phyloP scores from a whole-genome alignment of 2,888 invertebrate species.

The Hirtodrosophila cameraria region DNA sequence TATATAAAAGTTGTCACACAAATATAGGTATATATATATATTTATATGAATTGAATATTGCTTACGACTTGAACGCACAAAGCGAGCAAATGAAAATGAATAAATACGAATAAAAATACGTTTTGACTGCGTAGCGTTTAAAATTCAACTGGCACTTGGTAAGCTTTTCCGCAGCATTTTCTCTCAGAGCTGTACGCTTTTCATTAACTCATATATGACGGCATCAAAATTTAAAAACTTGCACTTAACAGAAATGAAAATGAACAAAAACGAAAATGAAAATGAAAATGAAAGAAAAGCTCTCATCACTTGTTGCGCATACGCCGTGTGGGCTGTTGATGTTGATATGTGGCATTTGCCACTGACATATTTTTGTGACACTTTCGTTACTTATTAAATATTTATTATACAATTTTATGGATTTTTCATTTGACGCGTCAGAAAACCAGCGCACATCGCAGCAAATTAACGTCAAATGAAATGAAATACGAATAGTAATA shows the following conservation, averaged over 20 bases:
- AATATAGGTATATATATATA: constrained; percentile 15
- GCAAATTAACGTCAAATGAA: constrained; percentile 69
- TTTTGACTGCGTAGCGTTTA: constrained; percentile 64
- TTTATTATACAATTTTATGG: constrained; percentile 60
- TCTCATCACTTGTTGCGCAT: constrained; percentile 77
- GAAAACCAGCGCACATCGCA: constrained; percentile 42
- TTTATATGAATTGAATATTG: constrained; percentile 25
- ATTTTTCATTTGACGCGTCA: constrained; percentile 43
- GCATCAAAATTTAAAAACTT: constrained; percentile 51
- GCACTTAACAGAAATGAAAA: constrained; percentile 47
- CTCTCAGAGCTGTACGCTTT: constrained; percentile 49
- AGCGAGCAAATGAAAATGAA: constrained; percentile 15
- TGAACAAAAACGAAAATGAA: constrained; percentile 24
- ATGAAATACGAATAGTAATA: constrained; percentile 38
- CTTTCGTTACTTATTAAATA: constrained; percentile 48
- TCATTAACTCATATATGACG: constrained; percentile 69
- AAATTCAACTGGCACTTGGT: constrained; percentile 64
- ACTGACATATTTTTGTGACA: constrained; percentile 2
- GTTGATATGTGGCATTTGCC: no score
- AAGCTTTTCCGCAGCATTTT: constrained; percentile 62
- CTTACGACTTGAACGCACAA: constrained; percentile 33
- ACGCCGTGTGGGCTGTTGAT: constrained; percentile 65
- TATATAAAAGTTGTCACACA: constrained; percentile 33
- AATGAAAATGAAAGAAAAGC: constrained; percentile 47
- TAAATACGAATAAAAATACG: constrained; percentile 31